Conservation (phyloP, 1,140 invertebrate genomes). For the Hermatobates lingyangjiaoensis region DNA sequence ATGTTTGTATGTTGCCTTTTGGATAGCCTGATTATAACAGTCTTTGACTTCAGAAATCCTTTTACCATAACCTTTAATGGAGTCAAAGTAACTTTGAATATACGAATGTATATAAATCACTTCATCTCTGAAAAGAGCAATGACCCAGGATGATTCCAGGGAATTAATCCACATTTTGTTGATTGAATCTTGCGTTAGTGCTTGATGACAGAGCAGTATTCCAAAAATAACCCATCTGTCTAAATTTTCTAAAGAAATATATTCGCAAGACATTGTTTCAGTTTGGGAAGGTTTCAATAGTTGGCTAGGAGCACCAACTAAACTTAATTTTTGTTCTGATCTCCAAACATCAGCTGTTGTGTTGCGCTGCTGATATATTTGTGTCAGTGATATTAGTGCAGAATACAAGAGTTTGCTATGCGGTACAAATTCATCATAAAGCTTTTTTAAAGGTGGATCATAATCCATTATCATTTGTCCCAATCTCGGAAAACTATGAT, state of each 20-base stretch:
- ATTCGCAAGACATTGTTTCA: conserved; percentile 94
- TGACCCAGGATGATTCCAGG: conserved; percentile 81
- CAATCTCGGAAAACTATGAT: conserved; percentile 79
- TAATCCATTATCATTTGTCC: conserved; percentile 97
- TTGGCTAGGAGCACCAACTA: conserved; percentile 77
- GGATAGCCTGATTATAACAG: conserved; percentile 70
- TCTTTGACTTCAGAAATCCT: conserved; percentile 87
- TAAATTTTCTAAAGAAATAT: conserved; percentile 81
- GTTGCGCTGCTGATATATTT: conserved; percentile 76
- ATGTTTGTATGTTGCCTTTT: conserved; percentile 75
- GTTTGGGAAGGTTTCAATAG: conserved; percentile 85
- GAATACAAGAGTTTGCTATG: conserved; percentile 72
- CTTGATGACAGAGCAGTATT: conserved; percentile 73
- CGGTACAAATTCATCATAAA: conserved; percentile 91
- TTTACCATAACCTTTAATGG: conserved; percentile 87
- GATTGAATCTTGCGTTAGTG: conserved; percentile 55
- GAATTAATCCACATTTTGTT: conserved; percentile 81
- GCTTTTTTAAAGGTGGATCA: conserved; percentile 84
- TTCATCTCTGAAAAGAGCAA: conserved; percentile 91
- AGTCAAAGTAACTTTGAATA: conserved; percentile 82
- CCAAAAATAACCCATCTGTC: conserved; percentile 96
- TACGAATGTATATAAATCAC: conserved; percentile 90
- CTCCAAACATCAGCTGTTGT: conserved; percentile 85
- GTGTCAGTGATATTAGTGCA: conserved; percentile 70
- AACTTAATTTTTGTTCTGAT: conserved; percentile 79